Conservation (phyloP, 2,113 vertebrate genomes). For the Oryzias melastigma region DNA sequence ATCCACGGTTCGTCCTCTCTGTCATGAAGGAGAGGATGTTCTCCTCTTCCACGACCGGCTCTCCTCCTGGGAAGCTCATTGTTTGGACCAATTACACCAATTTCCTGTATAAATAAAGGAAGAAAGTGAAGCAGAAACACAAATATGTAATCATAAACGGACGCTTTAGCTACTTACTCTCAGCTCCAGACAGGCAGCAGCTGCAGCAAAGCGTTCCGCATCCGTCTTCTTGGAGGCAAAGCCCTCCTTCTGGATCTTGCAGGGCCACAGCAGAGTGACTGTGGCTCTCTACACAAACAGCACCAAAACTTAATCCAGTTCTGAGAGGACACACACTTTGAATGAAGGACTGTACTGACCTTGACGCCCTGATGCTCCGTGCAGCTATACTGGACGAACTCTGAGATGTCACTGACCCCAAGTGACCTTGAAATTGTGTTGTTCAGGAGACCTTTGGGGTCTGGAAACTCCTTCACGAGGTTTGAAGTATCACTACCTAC, state of each 20-base stretch:
- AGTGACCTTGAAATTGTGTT: constrained; percentile 83
- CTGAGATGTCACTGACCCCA: constrained; percentile 81
- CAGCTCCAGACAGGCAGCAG: constrained; percentile 88
- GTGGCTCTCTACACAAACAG: constrained; percentile 83
- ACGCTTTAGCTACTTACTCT: constrained; percentile 71
- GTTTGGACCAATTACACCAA: constrained; percentile 86
- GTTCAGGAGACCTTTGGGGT: constrained; percentile 88
- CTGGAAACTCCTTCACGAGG: constrained; percentile 87
- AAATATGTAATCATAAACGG: background rate
- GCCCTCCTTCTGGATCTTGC: constrained; percentile 87
- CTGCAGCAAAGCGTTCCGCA: constrained; percentile 89
- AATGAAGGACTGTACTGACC: constrained; percentile 66
- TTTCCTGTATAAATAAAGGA: constrained; percentile 73
- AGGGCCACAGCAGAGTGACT: constrained; percentile 88
- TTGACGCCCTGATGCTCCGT: constrained; percentile 82
- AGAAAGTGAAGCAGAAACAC: background rate
- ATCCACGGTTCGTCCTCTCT: constrained; percentile 68
- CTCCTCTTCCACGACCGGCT: constrained; percentile 55
- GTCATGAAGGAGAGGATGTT: constrained; percentile 31
- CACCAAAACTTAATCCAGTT: background rate
- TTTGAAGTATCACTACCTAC: constrained; percentile 63
- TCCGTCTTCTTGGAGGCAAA: constrained; percentile 86
- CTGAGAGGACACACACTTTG: background rate
- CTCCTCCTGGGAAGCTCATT: constrained; percentile 80
- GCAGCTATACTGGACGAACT: constrained; percentile 86